Evolutionary conservation across 2,797 vertebrate species (phyloP), one percentile per base, ranked within the genome.

Genomic region (Anabas testudineus): DNA sequence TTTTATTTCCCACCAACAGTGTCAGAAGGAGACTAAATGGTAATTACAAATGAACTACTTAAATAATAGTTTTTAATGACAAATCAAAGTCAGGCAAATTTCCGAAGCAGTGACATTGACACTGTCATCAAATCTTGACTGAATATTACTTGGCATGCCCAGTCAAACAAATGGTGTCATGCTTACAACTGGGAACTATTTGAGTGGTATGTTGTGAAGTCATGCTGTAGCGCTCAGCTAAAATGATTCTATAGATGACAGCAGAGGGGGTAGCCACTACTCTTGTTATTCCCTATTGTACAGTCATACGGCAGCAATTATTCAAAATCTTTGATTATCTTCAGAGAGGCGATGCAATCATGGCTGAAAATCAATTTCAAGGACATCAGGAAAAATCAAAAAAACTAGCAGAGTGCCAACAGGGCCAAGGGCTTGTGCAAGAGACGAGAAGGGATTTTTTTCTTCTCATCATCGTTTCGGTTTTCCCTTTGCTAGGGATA

Each of bases 281-380:
- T 82, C 82, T 68, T 83, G 82, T 78, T 78, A 87, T 85, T 91
- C 82, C 85, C 85, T 69, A 80, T 62, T 85, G 86, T 78, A 83
- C 65, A 87, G 89, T 91, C 90, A 92, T 89, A 88, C 87, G 89
- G 83, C 81, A 89, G 85, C 85, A 91, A 92, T 93, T 93, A 93
- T 92, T 91, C 74, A 88, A 88, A 91, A 89, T 84, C 90, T 93
- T 91, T 94, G 90, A 93, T 93, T 94, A 91, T 91, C 87, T 85
- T 91, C 87, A 85, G 83, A 90, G 83, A 91, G 81, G 77, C 81
- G 74, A 90, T 74, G 89, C 87, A 93, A 94, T 92, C 91, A 92
- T 87, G 86, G 90, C 90, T 90, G 83, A 91, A 94, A 93, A 94
- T 92, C 87, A 86, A 93, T 93, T 94, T 94, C 90, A 93, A 87